Percentiles rank a stretch among this genome's conserved stretches.
Evolutionary conservation across 2,888 invertebrate species (phyloP).

Genomic region (Mimumesa dahlbomi): DNA sequence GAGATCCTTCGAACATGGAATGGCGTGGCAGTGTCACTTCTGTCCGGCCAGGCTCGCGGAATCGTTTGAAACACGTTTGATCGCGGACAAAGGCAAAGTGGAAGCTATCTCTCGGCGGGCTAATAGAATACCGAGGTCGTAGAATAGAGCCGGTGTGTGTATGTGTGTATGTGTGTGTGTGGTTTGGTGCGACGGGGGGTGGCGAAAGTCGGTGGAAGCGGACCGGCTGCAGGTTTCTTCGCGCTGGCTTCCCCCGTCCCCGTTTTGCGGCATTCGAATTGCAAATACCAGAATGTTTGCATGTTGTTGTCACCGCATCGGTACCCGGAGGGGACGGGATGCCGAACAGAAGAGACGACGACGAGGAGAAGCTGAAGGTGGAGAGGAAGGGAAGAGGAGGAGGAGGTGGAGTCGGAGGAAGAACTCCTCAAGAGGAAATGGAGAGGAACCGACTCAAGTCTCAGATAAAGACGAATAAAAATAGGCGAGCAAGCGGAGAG

Average conservation of each 20-base stretch:
- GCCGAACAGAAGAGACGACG: slow-evolving; percentile 43
- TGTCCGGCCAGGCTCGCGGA: too few species aligned
- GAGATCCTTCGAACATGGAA: too few species aligned
- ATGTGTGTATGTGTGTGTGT: too few species aligned
- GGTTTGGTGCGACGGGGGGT: slow-evolving; percentile 36
- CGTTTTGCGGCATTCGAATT: slow-evolving; percentile 79
- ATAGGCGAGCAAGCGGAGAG: slow-evolving; percentile 77
- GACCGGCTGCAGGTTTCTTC: slow-evolving; percentile 52
- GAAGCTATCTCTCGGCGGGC: slow-evolving; percentile 74
- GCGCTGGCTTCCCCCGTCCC: slow-evolving; percentile 63
- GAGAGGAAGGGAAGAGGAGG: slow-evolving; percentile 42
- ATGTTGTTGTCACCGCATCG: slow-evolving; percentile 79
- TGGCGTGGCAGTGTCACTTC: too few species aligned
- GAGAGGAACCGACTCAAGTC: slow-evolving; percentile 80
- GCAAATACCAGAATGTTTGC: slow-evolving; percentile 81
- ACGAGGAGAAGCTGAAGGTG: slow-evolving; percentile 29
- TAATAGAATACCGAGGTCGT: slow-evolving; percentile 72
- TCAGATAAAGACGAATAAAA: slow-evolving; percentile 81
- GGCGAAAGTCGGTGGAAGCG: slow-evolving; percentile 24
- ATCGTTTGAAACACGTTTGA: too few species aligned
- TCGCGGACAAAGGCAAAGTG: slow-evolving; percentile 69
- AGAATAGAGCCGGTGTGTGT: too few species aligned
- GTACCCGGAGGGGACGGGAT: slow-evolving; percentile 69
- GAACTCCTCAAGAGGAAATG: slow-evolving; percentile 79
- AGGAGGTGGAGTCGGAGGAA: slow-evolving; percentile 49